Conservation (phyloP, 1,140 invertebrate genomes). For the Chionoecetes opilio region DNA sequence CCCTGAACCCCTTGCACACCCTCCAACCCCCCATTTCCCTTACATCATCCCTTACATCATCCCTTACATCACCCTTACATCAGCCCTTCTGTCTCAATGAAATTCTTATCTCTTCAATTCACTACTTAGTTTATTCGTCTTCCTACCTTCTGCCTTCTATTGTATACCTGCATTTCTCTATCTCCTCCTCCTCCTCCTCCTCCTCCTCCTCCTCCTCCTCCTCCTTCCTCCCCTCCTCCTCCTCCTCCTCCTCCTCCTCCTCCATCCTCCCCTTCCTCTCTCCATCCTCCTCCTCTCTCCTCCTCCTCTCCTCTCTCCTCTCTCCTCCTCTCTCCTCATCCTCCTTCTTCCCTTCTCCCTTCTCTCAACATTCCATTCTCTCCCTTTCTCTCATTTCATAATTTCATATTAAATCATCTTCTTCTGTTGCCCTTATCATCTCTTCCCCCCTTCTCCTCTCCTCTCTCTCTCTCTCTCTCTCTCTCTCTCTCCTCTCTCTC, state of each 20-base stretch:
- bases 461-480: constrained; percentile 3
- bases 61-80: too few species aligned
- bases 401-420: too few species aligned
- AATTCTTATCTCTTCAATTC: too few species aligned
- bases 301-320: not conserved
- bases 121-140: too few species aligned
- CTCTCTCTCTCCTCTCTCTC: not conserved
- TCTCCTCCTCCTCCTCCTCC: not conserved
- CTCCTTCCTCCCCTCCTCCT: not conserved
- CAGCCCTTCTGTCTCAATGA: too few species aligned
- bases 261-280: not conserved
- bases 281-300: not conserved
- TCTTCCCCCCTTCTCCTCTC: not conserved
- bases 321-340: not conserved
- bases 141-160: too few species aligned
- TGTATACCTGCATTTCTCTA: too few species aligned
- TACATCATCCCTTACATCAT: too few species aligned
- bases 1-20: too few species aligned
- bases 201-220: not conserved
- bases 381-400: not conserved
- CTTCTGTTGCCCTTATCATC: not conserved
- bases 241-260: not conserved
- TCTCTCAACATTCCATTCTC: not conserved
- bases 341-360: not conserved
- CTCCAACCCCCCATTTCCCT: too few species aligned